These are phyloP conservation scores for Drosophila athabasca DNA, from an alignment of 1,140 invertebrate genomes.

Conservation along the genomic window DNA sequence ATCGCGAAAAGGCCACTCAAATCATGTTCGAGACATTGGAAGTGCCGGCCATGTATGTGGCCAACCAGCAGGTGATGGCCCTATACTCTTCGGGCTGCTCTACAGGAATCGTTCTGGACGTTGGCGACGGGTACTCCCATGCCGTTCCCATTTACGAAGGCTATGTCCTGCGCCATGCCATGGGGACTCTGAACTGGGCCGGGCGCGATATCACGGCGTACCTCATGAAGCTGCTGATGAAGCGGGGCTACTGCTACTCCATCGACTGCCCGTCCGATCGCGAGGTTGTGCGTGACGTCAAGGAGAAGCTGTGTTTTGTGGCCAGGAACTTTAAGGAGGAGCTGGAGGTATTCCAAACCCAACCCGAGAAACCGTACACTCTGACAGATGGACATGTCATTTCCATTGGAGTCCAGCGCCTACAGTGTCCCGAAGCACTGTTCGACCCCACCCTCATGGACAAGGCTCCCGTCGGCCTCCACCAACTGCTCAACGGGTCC, in stretches of 20 bases:
- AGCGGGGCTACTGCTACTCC: no score
- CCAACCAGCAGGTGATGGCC: constrained; percentile 88
- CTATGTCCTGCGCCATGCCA: constrained; percentile 89
- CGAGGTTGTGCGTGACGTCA: constrained; percentile 93
- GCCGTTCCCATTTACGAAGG: constrained; percentile 93
- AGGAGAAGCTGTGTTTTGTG: constrained; percentile 92
- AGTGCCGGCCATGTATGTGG: constrained; percentile 90
- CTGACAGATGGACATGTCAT: constrained; percentile 92
- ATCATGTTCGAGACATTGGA: constrained; percentile 92
- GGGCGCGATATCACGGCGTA: constrained; percentile 91
- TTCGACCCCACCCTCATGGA: constrained; percentile 95
- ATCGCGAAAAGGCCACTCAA: constrained; percentile 92
- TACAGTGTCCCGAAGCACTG: constrained; percentile 95
- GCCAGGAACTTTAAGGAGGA: constrained; percentile 92
- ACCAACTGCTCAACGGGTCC: constrained; percentile 95
- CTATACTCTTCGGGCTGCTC: constrained; percentile 93
- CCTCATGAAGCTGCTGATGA: no score
- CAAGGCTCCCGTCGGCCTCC: constrained; percentile 94
- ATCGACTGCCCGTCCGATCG: constrained; percentile 84
- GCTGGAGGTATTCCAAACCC: constrained; percentile 91
- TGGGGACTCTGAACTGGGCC: constrained; percentile 93
- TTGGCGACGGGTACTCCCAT: constrained; percentile 93
- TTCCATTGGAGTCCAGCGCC: constrained; percentile 96
- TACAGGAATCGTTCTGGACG: constrained; percentile 91
- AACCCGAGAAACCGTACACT: constrained; percentile 92